These are phyloP conservation scores for Galbula dea DNA, from an alignment of 2,113 vertebrate genomes.

Conservation along the genomic window DNA sequence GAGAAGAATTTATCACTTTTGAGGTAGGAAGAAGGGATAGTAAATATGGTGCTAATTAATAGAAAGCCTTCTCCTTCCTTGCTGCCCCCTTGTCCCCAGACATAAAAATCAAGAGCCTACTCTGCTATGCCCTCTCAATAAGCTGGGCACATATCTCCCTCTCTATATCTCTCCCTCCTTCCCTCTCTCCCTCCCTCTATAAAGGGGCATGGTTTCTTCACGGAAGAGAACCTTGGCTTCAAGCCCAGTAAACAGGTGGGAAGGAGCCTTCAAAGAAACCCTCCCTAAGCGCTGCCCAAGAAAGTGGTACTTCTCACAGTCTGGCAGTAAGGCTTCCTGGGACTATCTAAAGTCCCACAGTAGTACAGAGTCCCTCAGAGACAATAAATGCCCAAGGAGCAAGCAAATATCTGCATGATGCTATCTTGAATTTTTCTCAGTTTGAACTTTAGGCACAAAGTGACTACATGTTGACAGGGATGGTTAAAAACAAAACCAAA, in stretches of 20 bases:
- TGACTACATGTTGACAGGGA: accelerated
- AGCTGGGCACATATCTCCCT: background rate
- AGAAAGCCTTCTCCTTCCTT: background rate
- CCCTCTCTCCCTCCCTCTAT: background rate
- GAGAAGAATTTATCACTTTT: background rate
- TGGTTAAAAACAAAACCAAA: background rate
- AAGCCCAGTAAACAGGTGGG: background rate
- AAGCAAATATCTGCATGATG: background rate
- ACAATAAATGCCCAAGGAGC: background rate
- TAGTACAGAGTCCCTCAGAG: background rate
- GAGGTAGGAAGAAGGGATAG: constrained; percentile 3
- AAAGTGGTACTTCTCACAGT: background rate
- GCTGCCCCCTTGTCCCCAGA: background rate
- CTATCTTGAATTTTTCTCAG: background rate
- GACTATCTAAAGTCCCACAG: background rate
- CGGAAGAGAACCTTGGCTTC: constrained; percentile 22
- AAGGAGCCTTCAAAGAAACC: constrained; percentile 9
- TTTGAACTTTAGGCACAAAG: background rate
- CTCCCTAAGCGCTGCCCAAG: background rate
- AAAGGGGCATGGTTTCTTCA: constrained; percentile 20
- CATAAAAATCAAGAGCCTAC: background rate
- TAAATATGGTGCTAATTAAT: constrained; percentile 19
- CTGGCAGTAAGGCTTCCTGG: background rate
- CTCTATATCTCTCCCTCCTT: background rate
- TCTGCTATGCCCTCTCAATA: background rate